These are phyloP conservation scores for Meloidogyne chitwoodi DNA, from an alignment of 1,140 invertebrate species.

Conservation along the genomic window DNA sequence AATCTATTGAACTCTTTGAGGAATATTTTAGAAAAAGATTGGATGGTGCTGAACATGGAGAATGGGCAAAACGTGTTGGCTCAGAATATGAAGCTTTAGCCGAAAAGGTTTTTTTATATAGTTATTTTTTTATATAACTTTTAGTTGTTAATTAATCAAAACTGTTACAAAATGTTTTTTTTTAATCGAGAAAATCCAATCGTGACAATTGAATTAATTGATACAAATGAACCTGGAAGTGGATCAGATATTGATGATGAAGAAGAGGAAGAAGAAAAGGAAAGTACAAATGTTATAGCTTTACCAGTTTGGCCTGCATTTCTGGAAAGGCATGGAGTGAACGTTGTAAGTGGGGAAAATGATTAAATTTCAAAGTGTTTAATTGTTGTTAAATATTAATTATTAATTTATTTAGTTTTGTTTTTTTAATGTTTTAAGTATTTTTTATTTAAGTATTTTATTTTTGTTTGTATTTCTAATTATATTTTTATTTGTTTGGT, in stretches of 20 bases:
- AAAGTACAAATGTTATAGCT: constrained; percentile 12
- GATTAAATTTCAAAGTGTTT: not conserved
- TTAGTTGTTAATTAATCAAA: constrained; percentile 31
- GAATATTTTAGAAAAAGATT: constrained; percentile 19
- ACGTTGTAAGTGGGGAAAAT: not conserved
- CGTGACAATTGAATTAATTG: constrained; percentile 31
- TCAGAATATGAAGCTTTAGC: constrained; percentile 24
- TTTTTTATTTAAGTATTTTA: too few relatives aligned
- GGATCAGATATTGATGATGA: constrained; percentile 15
- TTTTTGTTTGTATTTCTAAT: too few relatives aligned
- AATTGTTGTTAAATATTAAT: too few relatives aligned
- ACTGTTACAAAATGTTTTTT: constrained; percentile 34
- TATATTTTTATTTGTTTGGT: too few relatives aligned
- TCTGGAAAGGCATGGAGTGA: constrained; percentile 21
- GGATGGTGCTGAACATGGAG: constrained; percentile 12
- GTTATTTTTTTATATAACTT: not conserved
- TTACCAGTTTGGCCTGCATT: constrained; percentile 21
- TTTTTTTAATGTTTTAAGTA: too few relatives aligned
- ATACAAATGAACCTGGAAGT: constrained; percentile 20
- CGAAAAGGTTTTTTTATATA: constrained; percentile 15
- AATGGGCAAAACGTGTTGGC: constrained; percentile 15
- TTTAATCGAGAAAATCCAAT: constrained; percentile 25
- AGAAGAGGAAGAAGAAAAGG: constrained; percentile 17
- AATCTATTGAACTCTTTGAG: constrained; percentile 22
- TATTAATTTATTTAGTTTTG: too few relatives aligned